Conservation (phyloP, 2,888 invertebrate genomes). For the Melieria omissa region DNA sequence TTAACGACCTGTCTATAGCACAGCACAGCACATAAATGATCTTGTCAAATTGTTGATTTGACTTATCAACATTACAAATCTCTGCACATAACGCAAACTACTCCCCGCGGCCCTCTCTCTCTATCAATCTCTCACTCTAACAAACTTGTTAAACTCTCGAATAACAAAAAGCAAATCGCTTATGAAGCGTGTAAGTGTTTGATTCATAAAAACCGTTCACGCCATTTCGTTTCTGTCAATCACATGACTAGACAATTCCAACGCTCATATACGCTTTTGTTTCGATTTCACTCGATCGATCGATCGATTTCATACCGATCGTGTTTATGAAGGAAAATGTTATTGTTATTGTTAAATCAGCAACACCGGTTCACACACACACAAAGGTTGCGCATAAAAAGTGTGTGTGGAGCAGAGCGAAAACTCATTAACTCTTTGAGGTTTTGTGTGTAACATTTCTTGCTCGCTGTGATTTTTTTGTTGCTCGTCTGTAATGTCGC, state of each 20-base stretch:
- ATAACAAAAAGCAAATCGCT: constrained; percentile 21
- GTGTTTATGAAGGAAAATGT: constrained; percentile 22
- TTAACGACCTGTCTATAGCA: constrained; percentile 23
- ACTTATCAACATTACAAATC: constrained; percentile 25
- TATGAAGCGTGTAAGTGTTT: constrained; percentile 38
- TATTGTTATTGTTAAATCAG: constrained; percentile 18
- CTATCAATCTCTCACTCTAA: too few species aligned
- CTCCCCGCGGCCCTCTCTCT: too few species aligned
- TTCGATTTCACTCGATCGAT: neutral
- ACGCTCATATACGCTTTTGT: neutral
- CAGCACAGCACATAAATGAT: constrained; percentile 22
- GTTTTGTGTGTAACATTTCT: constrained; percentile 44
- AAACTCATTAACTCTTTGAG: constrained; percentile 59
- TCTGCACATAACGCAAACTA: neutral
- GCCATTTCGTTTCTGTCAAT: constrained; percentile 49
- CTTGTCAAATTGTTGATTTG: constrained; percentile 32
- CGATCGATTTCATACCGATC: constrained; percentile 15
- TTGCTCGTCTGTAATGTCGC: too few species aligned
- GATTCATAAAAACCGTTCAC: constrained; percentile 43
- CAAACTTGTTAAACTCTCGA: neutral
- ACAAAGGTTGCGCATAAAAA: constrained; percentile 6
- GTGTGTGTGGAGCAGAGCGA: constrained; percentile 30
- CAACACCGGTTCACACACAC: constrained; percentile 1
- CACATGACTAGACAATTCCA: constrained; percentile 45
- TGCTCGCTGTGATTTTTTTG: neutral